Percentiles rank a stretch among this genome's conserved stretches.
These are phyloP conservation scores for Gortyna flavago DNA, from an alignment of 2,888 invertebrate genomes.

Conservation along the genomic window DNA sequence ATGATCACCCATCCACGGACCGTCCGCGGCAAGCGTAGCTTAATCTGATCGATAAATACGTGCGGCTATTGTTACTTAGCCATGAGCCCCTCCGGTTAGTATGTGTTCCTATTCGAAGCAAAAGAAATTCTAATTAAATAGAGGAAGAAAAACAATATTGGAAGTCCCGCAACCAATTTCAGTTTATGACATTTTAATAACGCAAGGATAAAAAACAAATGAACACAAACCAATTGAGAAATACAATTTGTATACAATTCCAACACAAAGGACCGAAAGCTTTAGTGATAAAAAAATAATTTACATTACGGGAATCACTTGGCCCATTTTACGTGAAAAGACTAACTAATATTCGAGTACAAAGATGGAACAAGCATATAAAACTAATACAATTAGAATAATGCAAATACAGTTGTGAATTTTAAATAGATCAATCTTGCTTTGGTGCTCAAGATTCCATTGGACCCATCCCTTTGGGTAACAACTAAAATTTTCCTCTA, in stretches of 20 bases:
- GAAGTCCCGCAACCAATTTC: conserved; percentile 39
- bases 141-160: conserved; percentile 11
- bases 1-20: no score
- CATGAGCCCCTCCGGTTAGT: no score
- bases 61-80: no score
- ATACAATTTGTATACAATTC: conserved; percentile 46
- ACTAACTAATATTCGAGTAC: conserved; percentile 31
- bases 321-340: conserved; percentile 42
- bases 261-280: conserved; percentile 39
- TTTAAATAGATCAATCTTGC: conserved; percentile 17
- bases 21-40: no score
- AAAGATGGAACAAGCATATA: conserved; percentile 18
- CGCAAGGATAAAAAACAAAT: conserved; percentile 27
- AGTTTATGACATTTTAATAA: conserved; percentile 52
- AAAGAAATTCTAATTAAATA: conserved; percentile 8
- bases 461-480: neutral
- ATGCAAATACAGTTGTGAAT: conserved; percentile 25
- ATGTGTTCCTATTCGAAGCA: neutral
- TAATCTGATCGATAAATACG: no score
- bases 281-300: conserved; percentile 46
- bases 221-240: conserved; percentile 32
- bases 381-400: conserved; percentile 37
- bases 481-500: neutral
- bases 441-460: neutral
- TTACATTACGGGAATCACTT: conserved; percentile 31